These are phyloP conservation scores for Spermophilus dauricus DNA, from an alignment of 2,113 vertebrate genomes.

Conservation along the genomic window DNA sequence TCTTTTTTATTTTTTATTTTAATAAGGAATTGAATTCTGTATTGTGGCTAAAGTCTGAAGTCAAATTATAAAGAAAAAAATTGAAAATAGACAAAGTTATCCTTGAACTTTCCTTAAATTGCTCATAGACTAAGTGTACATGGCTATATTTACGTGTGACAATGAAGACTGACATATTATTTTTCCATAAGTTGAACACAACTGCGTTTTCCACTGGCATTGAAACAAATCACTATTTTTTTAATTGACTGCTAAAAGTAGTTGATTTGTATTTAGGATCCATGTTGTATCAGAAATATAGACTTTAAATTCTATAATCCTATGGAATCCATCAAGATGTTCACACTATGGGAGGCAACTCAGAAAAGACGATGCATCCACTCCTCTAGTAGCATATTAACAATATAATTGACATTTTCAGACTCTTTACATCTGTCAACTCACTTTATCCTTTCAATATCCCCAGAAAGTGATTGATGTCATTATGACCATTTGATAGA, in stretches of 20 bases:
- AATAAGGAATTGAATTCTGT: neutral
- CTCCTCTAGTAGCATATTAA: neutral
- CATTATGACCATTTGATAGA: neutral
- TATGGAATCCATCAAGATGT: neutral
- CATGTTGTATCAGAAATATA: slow-evolving; percentile 25
- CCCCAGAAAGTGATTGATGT: neutral
- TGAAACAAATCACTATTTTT: slow-evolving; percentile 1
- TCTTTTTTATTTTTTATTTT: neutral
- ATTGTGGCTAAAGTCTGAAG: neutral
- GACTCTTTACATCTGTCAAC: neutral
- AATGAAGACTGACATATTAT: neutral
- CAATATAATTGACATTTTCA: neutral
- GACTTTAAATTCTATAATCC: neutral
- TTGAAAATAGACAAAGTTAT: neutral
- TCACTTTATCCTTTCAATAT: neutral
- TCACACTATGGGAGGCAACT: neutral
- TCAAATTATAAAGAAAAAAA: neutral
- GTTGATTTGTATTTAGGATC: neutral
- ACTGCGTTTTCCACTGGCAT: neutral
- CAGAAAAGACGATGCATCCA: neutral
- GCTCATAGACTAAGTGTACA: neutral
- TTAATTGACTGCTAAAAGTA: neutral
- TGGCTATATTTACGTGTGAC: neutral
- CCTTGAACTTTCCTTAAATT: neutral
- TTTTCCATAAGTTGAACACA: neutral